These are phyloP conservation scores for Uropsilus gracilis DNA, from an alignment of 2,113 vertebrate species.

Conservation along the genomic window DNA sequence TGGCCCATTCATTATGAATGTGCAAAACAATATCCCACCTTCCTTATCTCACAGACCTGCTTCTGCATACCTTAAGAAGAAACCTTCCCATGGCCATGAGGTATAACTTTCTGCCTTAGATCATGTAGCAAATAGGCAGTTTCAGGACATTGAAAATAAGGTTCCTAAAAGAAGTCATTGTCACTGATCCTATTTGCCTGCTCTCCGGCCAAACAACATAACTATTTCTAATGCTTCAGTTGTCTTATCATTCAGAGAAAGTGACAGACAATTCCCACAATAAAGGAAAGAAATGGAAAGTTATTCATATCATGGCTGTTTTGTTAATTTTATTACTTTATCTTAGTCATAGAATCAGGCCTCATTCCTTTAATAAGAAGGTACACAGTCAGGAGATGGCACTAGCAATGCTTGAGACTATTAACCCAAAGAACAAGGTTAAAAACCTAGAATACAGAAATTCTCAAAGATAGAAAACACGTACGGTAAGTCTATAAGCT, in stretches of 20 bases:
- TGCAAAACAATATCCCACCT: constrained; percentile 74
- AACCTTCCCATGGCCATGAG: constrained; percentile 38
- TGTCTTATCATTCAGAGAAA: constrained; percentile 23
- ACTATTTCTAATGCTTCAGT: constrained; percentile 36
- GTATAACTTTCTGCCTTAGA: constrained; percentile 71
- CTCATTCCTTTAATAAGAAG: constrained; percentile 37
- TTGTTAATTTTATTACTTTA: constrained; percentile 31
- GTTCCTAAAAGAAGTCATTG: constrained; percentile 53
- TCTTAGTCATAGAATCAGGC: background rate
- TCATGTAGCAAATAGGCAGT: constrained; percentile 61
- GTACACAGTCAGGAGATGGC: background rate
- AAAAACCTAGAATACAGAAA: background rate
- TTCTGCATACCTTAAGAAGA: constrained; percentile 58
- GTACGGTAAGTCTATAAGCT: background rate
- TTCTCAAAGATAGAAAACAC: constrained; percentile 33
- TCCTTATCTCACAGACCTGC: constrained; percentile 43
- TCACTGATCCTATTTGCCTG: background rate
- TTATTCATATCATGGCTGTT: background rate
- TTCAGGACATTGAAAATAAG: constrained; percentile 48
- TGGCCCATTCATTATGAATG: constrained; percentile 66
- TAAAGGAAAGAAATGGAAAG: constrained; percentile 14
- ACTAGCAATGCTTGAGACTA: background rate
- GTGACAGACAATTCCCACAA: background rate
- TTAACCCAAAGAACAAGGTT: background rate
- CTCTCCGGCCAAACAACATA: background rate